Conservation (phyloP, 2,113 vertebrate genomes). For the Lepisosteus osseus region DNA sequence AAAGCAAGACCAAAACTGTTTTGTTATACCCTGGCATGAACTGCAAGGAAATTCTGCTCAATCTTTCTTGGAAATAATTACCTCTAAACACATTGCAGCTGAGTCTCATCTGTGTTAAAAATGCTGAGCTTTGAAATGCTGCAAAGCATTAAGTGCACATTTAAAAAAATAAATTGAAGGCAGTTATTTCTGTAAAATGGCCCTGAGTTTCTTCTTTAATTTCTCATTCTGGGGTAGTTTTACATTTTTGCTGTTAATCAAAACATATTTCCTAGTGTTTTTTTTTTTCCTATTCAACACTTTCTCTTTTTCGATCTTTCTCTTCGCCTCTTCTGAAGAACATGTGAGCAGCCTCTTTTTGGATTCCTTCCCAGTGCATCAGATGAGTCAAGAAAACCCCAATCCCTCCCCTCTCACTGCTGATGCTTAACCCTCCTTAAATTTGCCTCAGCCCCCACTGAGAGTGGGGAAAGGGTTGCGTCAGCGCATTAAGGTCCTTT, state of each 20-base stretch:
- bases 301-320: neutral
- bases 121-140: no score
- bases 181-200: neutral
- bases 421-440: neutral
- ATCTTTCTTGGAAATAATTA: no score
- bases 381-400: neutral
- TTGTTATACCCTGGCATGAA: no score
- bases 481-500: conserved; percentile 41
- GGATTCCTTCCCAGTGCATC: neutral
- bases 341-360: neutral
- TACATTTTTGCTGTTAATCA: neutral
- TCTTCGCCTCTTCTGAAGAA: neutral
- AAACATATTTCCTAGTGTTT: neutral
- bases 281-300: neutral
- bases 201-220: neutral
- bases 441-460: neutral
- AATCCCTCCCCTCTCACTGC: neutral
- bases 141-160: conserved; percentile 1
- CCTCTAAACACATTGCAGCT: no score
- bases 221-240: no score
- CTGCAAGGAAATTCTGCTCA: no score
- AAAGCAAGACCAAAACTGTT: no score
- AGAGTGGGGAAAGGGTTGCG: conserved; percentile 27
- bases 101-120: no score
- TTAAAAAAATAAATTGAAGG: conserved; percentile 2